Evolutionary conservation across 2,113 vertebrate species (phyloP), one percentile per base, ranked within the genome.

Genomic region (Hyaena hyaena): DNA sequence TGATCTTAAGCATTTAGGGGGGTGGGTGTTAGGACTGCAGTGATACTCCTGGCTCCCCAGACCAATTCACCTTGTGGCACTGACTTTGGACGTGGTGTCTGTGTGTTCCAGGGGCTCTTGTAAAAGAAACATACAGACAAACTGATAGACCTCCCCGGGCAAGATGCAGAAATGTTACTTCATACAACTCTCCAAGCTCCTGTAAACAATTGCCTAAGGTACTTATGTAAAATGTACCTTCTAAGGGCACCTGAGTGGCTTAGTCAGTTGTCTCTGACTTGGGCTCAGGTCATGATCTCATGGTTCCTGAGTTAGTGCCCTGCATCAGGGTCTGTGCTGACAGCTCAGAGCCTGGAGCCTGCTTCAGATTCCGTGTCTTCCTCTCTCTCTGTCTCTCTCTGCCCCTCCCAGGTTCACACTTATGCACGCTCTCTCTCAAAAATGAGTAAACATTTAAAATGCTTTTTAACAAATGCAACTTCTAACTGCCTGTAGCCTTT

Each of bases 221-320:
- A 23, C 53, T 93, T 81, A 63, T 39, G 61, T 39, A 94, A 95
- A 93, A 85, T 24, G 43, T 71, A 96, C 33, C 55, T 79, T 91
- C 66, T 71, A 45, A 96, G 58, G 58, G 58, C 7, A 2, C 21
- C 58, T 61, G 58, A 21, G 21, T 61, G 21, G 21, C 21, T 24
- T 61, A 61, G 58, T 21, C 55, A 58, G 55, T 23, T 61, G 58
- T 61, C 58, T 61, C 21, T 61, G 8, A 61, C 21, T 61, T 61
- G 2, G 6, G 21, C 21, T 61, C 58, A 61, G 58, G 21, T 61
- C 58, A 24, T 61, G 58, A 61, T 61, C 58, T 23, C 21, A 61
- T 3, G 7, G 58, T 61, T 61, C 58, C 21, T 9, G 58, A 61
- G 58, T 61, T 61, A 23, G 58, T 9, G 58, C 58, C 58, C 58